Percentiles rank a stretch among this genome's conserved stretches.
phyloP scores from a whole-genome alignment of 2,797 vertebrate genomes.

The Orestias chungarensis region DNA sequence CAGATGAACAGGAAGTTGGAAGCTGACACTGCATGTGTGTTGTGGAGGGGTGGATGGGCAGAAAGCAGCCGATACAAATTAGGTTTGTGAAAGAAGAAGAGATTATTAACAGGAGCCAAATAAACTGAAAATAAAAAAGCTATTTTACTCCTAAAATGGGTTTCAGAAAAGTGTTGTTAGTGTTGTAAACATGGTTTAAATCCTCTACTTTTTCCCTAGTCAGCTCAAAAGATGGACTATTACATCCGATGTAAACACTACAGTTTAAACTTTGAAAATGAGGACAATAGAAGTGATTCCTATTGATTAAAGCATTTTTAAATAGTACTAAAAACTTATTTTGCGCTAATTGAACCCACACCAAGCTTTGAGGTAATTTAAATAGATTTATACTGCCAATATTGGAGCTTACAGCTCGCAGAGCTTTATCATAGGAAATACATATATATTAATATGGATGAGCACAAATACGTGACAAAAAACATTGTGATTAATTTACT shows the following conservation, averaged over 20 bases:
- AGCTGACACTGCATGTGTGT: slow-evolving; percentile 5
- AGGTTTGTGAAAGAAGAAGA: slow-evolving; percentile 3
- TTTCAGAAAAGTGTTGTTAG: not conserved
- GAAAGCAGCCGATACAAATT: slow-evolving; percentile 35
- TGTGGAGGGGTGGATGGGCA: not conserved
- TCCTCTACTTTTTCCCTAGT: not conserved
- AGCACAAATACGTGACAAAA: too few species aligned
- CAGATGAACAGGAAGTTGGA: slow-evolving; percentile 62
- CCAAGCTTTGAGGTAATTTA: too few species aligned
- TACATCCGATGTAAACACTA: not conserved
- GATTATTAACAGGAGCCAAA: not conserved
- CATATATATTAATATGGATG: too few species aligned
- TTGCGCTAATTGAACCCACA: too few species aligned
- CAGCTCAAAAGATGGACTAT: not conserved
- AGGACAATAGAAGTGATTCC: not conserved
- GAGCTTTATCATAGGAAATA: too few species aligned
- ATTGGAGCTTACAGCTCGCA: too few species aligned
- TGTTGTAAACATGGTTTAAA: not conserved
- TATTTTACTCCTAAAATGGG: not conserved
- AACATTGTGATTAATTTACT: too few species aligned
- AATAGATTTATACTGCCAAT: too few species aligned
- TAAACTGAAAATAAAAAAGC: not conserved
- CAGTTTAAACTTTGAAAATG: not conserved
- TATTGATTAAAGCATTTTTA: too few species aligned
- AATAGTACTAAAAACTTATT: not conserved